phyloP scores from a whole-genome alignment of 2,888 invertebrate species.

The Nephrotoma guestfalica region DNA sequence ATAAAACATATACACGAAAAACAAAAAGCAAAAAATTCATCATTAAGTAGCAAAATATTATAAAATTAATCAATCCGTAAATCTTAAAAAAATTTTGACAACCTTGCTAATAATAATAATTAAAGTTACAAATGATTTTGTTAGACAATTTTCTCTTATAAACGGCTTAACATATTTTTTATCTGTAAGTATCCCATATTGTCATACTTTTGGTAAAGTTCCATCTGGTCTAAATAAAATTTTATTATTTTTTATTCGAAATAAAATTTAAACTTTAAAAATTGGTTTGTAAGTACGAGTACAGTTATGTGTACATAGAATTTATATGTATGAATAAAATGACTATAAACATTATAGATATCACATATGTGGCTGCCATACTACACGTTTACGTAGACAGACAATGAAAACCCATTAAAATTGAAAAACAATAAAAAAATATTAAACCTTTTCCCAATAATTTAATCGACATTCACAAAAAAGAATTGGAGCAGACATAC shows the following conservation, averaged over 20 bases:
- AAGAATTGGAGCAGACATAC: background rate
- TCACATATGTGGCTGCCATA: background rate
- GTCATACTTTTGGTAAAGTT: background rate
- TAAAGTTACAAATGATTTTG: background rate
- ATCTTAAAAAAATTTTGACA: no score
- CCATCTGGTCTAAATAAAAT: background rate
- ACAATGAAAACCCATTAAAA: background rate
- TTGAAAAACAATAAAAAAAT: background rate
- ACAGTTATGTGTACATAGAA: background rate
- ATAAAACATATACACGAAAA: no score
- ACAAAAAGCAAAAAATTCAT: no score
- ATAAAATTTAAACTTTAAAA: background rate
- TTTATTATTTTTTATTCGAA: background rate
- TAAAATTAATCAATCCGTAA: no score
- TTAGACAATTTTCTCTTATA: background rate
- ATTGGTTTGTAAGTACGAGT: background rate
- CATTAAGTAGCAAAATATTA: no score
- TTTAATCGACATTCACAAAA: background rate
- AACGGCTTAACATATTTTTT: background rate
- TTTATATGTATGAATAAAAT: background rate
- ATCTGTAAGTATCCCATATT: background rate
- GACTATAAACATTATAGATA: background rate
- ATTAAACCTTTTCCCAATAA: background rate
- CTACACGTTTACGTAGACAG: background rate
- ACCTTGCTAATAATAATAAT: no score